phyloP scores from a whole-genome alignment of 2,113 vertebrate species.

The Phyllostomus discolor region DNA sequence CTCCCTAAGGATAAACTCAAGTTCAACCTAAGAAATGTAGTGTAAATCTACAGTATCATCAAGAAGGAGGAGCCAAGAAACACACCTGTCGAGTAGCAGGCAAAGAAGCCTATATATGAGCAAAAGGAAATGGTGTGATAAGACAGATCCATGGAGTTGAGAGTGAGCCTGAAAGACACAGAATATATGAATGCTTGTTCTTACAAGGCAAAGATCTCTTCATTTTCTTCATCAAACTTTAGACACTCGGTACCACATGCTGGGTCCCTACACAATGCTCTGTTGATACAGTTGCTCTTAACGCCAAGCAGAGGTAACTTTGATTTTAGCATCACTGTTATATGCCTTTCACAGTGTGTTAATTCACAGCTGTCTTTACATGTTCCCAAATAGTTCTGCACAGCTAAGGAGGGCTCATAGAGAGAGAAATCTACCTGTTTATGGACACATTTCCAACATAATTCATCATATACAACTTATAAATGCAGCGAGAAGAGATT shows the following conservation, averaged over 20 bases:
- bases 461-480: background rate
- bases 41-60: background rate
- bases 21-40: background rate
- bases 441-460: background rate
- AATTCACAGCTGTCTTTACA: slow-evolving; percentile 15
- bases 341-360: background rate
- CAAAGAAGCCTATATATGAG: background rate
- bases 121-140: background rate
- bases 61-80: background rate
- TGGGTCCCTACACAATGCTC: background rate
- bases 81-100: background rate
- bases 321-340: background rate
- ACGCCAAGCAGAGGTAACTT: background rate
- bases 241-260: background rate
- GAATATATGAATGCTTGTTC: background rate
- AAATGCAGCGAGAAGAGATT: background rate
- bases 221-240: background rate
- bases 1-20: background rate
- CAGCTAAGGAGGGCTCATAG: background rate
- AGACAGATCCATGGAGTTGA: background rate
- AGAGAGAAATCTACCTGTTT: background rate
- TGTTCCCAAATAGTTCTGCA: slow-evolving; percentile 4
- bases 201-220: background rate
- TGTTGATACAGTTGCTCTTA: background rate
- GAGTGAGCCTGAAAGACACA: background rate